Conservation (phyloP, 2,888 invertebrate genomes). For the Andrena minutula region DNA sequence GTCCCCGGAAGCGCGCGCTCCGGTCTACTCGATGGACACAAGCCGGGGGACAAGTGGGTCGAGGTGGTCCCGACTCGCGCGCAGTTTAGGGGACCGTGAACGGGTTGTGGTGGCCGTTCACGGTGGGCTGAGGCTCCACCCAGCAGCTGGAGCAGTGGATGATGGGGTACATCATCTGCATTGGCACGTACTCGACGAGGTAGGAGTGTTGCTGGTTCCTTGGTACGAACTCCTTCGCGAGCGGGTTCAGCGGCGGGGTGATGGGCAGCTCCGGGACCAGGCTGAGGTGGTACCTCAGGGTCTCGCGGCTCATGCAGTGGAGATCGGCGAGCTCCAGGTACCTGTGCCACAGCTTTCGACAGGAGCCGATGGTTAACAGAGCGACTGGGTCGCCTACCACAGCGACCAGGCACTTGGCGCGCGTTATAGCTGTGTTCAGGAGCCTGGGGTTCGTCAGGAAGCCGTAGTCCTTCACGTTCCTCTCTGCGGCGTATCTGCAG, state of each 20-base stretch:
- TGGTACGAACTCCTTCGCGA: constrained; percentile 93
- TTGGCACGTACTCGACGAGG: constrained; percentile 71
- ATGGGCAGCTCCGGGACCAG: constrained; percentile 44
- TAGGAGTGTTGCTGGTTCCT: constrained; percentile 82
- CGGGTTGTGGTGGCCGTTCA: background rate
- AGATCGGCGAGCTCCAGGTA: constrained; percentile 87
- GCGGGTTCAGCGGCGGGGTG: constrained; percentile 88
- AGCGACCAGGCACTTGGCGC: constrained; percentile 93
- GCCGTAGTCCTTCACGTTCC: constrained; percentile 89
- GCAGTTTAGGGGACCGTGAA: background rate
- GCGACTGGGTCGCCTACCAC: constrained; percentile 95
- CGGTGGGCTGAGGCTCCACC: background rate
- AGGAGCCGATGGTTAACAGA: constrained; percentile 92
- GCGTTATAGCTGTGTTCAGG: constrained; percentile 93
- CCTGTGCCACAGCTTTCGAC: constrained; percentile 93
- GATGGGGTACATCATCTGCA: constrained; percentile 56
- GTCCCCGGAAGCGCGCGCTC: too few relatives aligned
- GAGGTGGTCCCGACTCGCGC: too few relatives aligned
- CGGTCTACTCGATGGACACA: too few relatives aligned
- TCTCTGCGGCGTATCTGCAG: constrained; percentile 87
- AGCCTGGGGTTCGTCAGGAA: constrained; percentile 93
- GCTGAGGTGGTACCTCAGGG: constrained; percentile 50
- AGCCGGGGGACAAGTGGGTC: too few relatives aligned
- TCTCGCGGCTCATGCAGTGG: constrained; percentile 70
- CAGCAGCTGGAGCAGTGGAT: constrained; percentile 15